Conservation (phyloP, 2,113 vertebrate genomes). For the Ovibos moschatus region DNA sequence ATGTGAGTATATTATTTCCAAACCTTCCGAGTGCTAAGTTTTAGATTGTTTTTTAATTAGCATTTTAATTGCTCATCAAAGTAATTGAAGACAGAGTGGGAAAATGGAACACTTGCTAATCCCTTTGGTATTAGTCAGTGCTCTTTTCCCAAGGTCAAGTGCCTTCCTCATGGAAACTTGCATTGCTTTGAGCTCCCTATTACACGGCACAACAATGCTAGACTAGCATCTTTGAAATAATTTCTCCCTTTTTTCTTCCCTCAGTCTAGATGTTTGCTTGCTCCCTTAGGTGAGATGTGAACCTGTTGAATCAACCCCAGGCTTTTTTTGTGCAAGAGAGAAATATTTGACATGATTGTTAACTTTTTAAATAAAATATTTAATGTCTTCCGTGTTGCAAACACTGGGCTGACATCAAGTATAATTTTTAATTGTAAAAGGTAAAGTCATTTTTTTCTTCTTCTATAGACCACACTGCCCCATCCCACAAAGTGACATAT, state of each 20-base stretch:
- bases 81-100: slow-evolving; percentile 78
- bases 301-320: background rate
- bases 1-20: slow-evolving; percentile 76
- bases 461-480: background rate
- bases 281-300: background rate
- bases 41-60: slow-evolving; percentile 85
- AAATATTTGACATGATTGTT: background rate
- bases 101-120: slow-evolving; percentile 79
- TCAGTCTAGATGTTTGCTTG: background rate
- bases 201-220: background rate
- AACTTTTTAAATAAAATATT: background rate
- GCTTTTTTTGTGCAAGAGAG: background rate
- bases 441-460: background rate
- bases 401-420: background rate
- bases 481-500: background rate
- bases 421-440: background rate
- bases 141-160: slow-evolving; percentile 77
- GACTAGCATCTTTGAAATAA: background rate
- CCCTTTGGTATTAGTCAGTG: slow-evolving; percentile 75
- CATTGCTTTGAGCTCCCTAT: background rate
- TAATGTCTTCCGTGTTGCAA: background rate
- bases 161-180: background rate
- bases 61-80: slow-evolving; percentile 84
- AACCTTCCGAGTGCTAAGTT: slow-evolving; percentile 76
- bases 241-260: background rate